Evolutionary conservation across 2,888 invertebrate species (phyloP).

Genomic region (Heliconius sara): DNA sequence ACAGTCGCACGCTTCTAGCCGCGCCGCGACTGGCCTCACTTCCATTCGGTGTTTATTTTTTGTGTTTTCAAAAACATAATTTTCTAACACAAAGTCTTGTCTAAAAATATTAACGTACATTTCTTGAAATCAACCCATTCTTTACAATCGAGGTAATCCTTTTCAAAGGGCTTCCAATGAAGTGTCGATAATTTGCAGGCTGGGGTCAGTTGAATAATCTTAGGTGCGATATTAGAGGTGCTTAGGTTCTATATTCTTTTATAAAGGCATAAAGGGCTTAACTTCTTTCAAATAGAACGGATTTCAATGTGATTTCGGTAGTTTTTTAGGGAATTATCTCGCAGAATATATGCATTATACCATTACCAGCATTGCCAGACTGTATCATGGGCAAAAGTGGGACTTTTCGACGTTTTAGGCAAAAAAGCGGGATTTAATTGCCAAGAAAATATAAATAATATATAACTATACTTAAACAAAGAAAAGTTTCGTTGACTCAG

Average conservation of each 20-base stretch:
- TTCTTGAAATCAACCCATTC: not conserved
- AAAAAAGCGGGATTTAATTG: no score
- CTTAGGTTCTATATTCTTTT: conserved; percentile 1
- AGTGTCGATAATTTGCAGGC: conserved; percentile 21
- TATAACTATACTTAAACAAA: no score
- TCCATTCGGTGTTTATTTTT: no score
- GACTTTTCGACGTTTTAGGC: no score
- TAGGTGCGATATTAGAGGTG: not conserved
- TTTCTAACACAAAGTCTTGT: no score
- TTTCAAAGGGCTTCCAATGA: conserved; percentile 10
- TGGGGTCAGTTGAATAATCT: conserved; percentile 21
- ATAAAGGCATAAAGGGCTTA: not conserved
- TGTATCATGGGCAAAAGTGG: no score
- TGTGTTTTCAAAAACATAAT: no score
- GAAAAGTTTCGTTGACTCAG: no score
- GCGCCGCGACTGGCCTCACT: not conserved
- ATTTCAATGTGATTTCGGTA: not conserved
- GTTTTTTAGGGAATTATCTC: not conserved
- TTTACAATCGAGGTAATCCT: conserved; percentile 6
- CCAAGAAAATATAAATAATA: no score
- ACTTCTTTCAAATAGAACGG: not conserved
- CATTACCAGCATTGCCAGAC: no score
- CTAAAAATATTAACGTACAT: not conserved
- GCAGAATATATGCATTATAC: not conserved
- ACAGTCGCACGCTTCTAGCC: not conserved